These are phyloP conservation scores for Megaceryle maxima DNA, from an alignment of 2,113 vertebrate species.

Conservation along the genomic window DNA sequence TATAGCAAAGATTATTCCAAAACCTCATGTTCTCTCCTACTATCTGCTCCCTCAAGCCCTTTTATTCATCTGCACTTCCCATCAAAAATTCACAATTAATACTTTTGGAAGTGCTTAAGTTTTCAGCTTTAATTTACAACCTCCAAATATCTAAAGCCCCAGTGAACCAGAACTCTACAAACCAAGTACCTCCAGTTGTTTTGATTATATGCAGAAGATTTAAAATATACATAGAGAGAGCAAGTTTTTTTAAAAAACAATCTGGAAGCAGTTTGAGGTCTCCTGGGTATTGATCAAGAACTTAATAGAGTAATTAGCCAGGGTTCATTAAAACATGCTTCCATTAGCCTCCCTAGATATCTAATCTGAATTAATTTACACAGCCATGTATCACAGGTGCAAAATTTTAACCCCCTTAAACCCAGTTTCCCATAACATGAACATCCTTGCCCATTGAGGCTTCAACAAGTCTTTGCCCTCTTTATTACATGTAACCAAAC, in stretches of 20 bases:
- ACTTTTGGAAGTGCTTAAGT: neutral
- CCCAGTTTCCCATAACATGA: neutral
- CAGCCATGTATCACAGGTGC: neutral
- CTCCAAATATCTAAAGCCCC: neutral
- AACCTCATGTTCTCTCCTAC: neutral
- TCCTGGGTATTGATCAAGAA: conserved; percentile 45
- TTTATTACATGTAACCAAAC: neutral
- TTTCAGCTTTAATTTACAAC: neutral
- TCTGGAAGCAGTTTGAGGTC: neutral
- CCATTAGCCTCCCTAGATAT: conserved; percentile 8
- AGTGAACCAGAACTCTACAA: neutral
- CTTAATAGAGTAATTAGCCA: conserved; percentile 46
- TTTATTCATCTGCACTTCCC: neutral
- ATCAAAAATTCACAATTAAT: neutral
- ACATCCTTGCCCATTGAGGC: neutral
- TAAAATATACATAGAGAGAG: neutral
- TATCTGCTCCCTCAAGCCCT: neutral
- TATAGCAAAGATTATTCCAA: neutral
- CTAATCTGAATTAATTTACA: conserved; percentile 33
- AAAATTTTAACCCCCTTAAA: neutral
- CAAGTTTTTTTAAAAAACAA: neutral
- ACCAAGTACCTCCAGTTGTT: neutral
- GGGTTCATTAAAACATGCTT: conserved; percentile 41
- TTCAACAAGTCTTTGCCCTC: neutral
- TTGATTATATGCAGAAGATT: neutral